Base-by-base conservation (phyloP, 2,113 vertebrate species). In the Acanthochromis polyacanthus region DNA sequence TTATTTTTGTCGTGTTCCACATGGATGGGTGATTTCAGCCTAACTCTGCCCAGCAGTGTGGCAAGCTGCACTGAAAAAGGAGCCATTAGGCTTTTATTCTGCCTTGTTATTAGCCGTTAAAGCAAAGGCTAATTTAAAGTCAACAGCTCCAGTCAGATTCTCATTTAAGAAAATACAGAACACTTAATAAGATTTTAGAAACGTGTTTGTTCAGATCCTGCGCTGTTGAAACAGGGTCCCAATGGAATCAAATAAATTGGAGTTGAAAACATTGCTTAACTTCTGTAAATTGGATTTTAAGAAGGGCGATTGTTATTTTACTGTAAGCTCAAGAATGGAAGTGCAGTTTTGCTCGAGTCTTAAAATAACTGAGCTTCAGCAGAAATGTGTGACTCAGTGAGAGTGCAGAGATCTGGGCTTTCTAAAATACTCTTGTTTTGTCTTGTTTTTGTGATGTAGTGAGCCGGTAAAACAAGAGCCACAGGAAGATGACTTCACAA, bases 401-500 rank as follows among this genome's bases (percentile, higher is more conserved):
- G 16, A 23, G 20, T 46, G 7, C n/a, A 83, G 40, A 52, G n/a
- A 53, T 25, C 4, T 36, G 56, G 22, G 4, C 23, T 14, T 5
- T 60, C 16, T 48, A 50, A n/a, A 20, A n/a, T 16, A 28, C 12
- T 10, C 20, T 0, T 1, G 7, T 8, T 0, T 10, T 38, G 3
- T 20, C 11, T 52, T 51, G 1, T 10, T 58, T 61, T 55, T 81
- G 30, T 66, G 22, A 1, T 71, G 53, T 69, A 90, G 84, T 4
- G 52, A 80, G n/a, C 40, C 25, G 0, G 30, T 87, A 14, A 93
- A 93, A 75, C 51, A 82, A 46, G 89, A 93, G 20, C 30, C 25
- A 8, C 62, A 85, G 20, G 85, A 89, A 19, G 56, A 71, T 3
- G 93, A 93, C 66, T 94, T 92, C 22, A 62, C 62, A 15, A 19